Evolutionary conservation across 2,888 invertebrate species (phyloP).

Genomic region (Cerastis leucographa): DNA sequence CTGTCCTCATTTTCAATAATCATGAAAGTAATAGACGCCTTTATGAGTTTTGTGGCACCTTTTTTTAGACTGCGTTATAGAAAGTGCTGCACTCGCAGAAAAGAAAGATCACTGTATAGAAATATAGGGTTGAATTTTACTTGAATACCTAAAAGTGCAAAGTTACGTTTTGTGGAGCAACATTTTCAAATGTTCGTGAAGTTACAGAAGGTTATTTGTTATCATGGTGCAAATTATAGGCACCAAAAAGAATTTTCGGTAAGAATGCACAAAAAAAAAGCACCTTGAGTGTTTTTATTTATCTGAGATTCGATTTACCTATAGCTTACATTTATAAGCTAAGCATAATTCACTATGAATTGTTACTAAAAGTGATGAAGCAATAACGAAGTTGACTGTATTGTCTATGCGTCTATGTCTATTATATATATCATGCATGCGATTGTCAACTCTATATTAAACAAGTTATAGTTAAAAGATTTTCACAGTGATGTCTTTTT

Average conservation of each 20-base stretch:
- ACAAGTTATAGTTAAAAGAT: neutral
- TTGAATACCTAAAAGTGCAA: neutral
- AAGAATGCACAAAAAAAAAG: too few relatives aligned
- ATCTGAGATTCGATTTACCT: neutral
- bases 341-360: neutral
- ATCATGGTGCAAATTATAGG: too few relatives aligned
- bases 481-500: slow-evolving; percentile 14
- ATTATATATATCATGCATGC: neutral
- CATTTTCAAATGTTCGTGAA: neutral
- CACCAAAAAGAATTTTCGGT: too few relatives aligned
- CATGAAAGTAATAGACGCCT: neutral
- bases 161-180: neutral
- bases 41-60: slow-evolving; percentile 4
- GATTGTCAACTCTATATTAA: neutral
- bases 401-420: too few relatives aligned
- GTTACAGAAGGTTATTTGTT: too few relatives aligned
- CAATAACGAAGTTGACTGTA: neutral
- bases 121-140: neutral
- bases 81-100: slow-evolving; percentile 41
- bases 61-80: slow-evolving; percentile 16
- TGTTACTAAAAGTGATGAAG: neutral
- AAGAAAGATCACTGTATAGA: slow-evolving; percentile 23
- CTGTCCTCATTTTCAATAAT: neutral
- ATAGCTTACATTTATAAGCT: neutral
- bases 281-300: neutral